phyloP scores from a whole-genome alignment of 1,140 invertebrate genomes.

The Physella acuta region DNA sequence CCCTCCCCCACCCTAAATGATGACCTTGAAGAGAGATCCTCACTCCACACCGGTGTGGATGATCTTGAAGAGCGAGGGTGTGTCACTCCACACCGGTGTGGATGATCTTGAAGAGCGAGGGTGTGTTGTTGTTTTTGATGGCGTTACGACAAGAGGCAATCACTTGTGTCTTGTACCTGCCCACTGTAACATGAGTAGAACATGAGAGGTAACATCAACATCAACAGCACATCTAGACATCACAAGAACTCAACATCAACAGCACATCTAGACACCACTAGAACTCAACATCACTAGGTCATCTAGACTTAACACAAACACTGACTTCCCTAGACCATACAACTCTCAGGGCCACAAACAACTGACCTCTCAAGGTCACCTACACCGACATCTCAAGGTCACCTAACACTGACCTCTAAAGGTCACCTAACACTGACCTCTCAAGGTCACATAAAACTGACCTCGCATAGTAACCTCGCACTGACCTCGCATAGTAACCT shows the following conservation, averaged over 20 bases:
- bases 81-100: slow-evolving; percentile 50
- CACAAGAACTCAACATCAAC: too few species aligned
- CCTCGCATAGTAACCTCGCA: slow-evolving; percentile 70
- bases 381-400: neutral
- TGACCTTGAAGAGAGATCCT: too few species aligned
- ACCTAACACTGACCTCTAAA: neutral
- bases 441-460: too few species aligned
- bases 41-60: slow-evolving; percentile 51
- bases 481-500: slow-evolving; percentile 81
- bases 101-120: slow-evolving; percentile 68
- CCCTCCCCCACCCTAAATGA: too few species aligned
- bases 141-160: slow-evolving; percentile 71
- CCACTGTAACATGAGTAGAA: slow-evolving; percentile 69
- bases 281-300: too few species aligned
- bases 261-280: neutral
- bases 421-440: too few species aligned
- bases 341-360: neutral
- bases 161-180: slow-evolving; percentile 72
- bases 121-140: slow-evolving; percentile 73
- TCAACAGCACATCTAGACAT: too few species aligned
- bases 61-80: slow-evolving; percentile 70
- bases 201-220: too few species aligned
- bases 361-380: neutral
- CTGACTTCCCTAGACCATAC: neutral
- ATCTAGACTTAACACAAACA: neutral